Evolutionary conservation across 2,113 vertebrate genomes (phyloP), one percentile per base, ranked within the genome.

Genomic region (Syngnathus floridae): DNA sequence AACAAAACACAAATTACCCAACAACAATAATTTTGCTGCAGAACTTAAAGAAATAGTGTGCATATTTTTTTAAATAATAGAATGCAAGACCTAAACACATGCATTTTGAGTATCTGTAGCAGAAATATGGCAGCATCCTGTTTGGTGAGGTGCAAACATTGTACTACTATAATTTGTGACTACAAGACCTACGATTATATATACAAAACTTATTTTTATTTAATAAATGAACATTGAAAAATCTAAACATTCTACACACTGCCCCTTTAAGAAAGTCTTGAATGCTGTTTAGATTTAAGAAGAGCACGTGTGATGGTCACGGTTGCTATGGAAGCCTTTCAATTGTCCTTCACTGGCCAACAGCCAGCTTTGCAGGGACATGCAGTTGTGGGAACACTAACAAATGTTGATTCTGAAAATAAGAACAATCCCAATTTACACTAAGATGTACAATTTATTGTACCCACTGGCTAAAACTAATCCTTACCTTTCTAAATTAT

Each of bases 11-110:
- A 45, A 45, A 61, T 63, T 65, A 37, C 21, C 41, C 19, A 54
- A 69, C 19, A 54, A 71, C 72, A 63, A 62, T 43, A 58, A 62
- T 49, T 73, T 68, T 49, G 70, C 72, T 64, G 68, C 66, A 56
- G 11, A 59, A 67, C 36, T 9, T 41, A 3, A 31, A 31, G 26
- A 31, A 3, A 26, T 26, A 26, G 26, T 26, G 26, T 26, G 2
- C 26, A 26, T 1, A 31, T 31, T 31, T 31, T 31, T 31, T 31
- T 31, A 31, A 31, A 31, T 31, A 31, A 31, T 3, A 3, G 26
- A 31, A 31, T 31, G 26, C 26, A 26, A 26, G 26, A 26, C 26
- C 26, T 26, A 26, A 26, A 26, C 26, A 2, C 26, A 26, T 26
- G 26, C 26, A 31, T 31, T 31, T 31, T 31, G 26, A 31, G 3